phyloP scores from a whole-genome alignment of 2,888 invertebrate species.

The Creontiades dilutus region DNA sequence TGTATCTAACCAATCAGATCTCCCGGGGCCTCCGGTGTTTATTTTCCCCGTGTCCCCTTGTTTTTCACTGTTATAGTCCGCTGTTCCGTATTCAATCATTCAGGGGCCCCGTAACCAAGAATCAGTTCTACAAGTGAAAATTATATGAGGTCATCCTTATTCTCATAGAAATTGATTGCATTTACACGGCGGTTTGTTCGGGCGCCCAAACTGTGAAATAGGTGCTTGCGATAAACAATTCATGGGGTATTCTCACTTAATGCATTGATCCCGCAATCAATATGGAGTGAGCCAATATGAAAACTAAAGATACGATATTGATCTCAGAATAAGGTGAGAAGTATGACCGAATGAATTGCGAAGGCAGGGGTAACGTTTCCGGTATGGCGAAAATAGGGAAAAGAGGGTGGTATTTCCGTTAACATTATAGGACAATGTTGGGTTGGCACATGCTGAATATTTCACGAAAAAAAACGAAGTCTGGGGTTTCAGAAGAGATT shows the following conservation, averaged over 20 bases:
- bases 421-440: too few species aligned
- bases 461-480: too few species aligned
- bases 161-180: constrained; percentile 24
- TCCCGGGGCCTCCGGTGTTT: not conserved
- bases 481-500: too few species aligned
- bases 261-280: not conserved
- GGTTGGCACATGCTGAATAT: too few species aligned
- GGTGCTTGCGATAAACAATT: not conserved
- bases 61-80: not conserved
- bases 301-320: too few species aligned
- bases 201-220: constrained; percentile 7
- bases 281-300: not conserved
- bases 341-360: too few species aligned
- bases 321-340: too few species aligned
- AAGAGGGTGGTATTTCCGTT: too few species aligned
- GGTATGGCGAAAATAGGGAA: too few species aligned
- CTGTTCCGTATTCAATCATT: not conserved
- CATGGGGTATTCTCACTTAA: not conserved
- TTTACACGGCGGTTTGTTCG: not conserved
- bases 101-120: not conserved
- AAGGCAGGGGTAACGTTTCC: too few species aligned
- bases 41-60: not conserved
- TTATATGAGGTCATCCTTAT: not conserved
- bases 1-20: not conserved
- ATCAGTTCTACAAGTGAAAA: constrained; percentile 22